These are phyloP conservation scores for Rhinella marina DNA, from an alignment of 2,797 vertebrate species.

Conservation along the genomic window DNA sequence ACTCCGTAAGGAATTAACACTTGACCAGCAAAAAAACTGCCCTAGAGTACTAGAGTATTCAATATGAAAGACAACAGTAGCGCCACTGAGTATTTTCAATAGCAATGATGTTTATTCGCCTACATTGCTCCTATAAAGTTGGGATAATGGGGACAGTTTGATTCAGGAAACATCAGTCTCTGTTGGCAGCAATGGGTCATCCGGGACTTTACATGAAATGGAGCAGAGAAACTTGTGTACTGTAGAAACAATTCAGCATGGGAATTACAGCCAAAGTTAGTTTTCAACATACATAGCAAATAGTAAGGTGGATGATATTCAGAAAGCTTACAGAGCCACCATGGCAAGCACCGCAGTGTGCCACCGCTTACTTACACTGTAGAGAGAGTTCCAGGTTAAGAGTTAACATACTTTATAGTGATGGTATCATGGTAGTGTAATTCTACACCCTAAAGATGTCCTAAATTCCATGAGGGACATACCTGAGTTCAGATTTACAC, in stretches of 20 bases:
- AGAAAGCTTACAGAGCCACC: background rate
- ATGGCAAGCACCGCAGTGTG: background rate
- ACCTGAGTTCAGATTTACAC: constrained; percentile 13
- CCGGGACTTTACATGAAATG: background rate
- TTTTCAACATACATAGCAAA: background rate
- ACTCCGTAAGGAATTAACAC: background rate
- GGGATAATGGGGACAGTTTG: background rate
- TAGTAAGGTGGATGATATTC: background rate
- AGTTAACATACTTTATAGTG: background rate
- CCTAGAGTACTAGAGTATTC: background rate
- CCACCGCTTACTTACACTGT: background rate
- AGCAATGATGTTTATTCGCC: background rate
- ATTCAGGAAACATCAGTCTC: background rate
- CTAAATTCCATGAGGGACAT: constrained; percentile 17
- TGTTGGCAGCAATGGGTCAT: background rate
- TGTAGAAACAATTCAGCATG: background rate
- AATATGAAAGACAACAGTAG: background rate
- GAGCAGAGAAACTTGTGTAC: background rate
- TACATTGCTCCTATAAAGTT: background rate
- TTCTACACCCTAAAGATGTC: background rate
- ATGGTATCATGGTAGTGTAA: background rate
- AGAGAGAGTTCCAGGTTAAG: background rate
- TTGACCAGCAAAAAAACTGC: background rate
- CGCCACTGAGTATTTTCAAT: background rate
- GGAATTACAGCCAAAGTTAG: background rate